Base-by-base conservation (phyloP, 23 tunicate species). In the Pegea sp. region DNA sequence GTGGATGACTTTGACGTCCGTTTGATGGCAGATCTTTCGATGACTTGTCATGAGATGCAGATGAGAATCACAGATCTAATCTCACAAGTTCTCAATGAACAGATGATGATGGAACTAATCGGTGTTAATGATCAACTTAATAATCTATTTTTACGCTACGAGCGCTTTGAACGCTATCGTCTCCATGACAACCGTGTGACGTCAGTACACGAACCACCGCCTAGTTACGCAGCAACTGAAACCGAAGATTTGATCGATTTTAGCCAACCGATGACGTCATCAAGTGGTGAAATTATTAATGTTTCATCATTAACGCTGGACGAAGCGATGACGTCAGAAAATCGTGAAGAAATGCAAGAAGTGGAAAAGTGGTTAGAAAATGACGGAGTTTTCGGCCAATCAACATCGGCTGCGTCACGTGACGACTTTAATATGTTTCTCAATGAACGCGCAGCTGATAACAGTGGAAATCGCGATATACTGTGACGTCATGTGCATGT, bases 131-230 rank as follows among this genome's bases (percentile, higher is more conserved):
- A 84, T 67, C 84, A 84, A 44, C 46, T 84, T 4, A 84, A 84
- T 70, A 84, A 84, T 44, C 66, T 84, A 1, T 84, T 84, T 34
- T 28, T 84, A 27, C 65, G 95, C 25, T 64, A 73, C 52, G 95
- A 84, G 18, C 48, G 95, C 27, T 84, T 84, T 59, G 95, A 84
- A 52, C 59, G 65, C 30, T 84, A 46, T 31, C 33, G 80, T 16
- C 19, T 65, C 8, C n/a, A n/a, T n/a, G n/a, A n/a, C n/a, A n/a
- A n/a, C n/a, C n/a, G n/a, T n/a, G n/a, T n/a, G n/a, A n/a, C n/a
- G n/a, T n/a, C n/a, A n/a, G n/a, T n/a, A n/a, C n/a, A n/a, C n/a
- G 93, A 80, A 53, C 93, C 93, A 44, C 93, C 93, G 21, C 93
- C 93, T 6, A 80, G 93, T 61, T 80, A 80, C 56, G 66, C 79